A percentile compares a stretch with the other conserved stretches of the same genome.
These are phyloP conservation scores for Charina bottae DNA, from an alignment of 2,113 vertebrate genomes.

Conservation along the genomic window DNA sequence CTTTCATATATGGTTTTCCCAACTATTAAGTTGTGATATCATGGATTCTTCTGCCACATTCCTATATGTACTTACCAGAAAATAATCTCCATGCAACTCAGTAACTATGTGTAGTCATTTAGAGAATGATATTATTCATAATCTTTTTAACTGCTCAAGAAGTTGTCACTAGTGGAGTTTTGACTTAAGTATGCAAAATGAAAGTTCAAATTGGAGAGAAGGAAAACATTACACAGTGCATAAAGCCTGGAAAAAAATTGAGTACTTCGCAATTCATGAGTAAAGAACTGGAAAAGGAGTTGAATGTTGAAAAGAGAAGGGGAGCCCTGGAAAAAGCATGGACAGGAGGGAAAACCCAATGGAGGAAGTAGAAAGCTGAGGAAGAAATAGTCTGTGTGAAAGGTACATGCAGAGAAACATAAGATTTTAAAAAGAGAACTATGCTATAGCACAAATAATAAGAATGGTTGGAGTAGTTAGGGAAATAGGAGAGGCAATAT, in stretches of 20 bases:
- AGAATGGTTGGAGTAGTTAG: background rate
- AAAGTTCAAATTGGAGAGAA: background rate
- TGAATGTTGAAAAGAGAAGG: background rate
- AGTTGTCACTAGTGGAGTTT: background rate
- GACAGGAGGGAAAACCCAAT: background rate
- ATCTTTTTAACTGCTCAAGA: background rate
- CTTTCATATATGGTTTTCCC: background rate
- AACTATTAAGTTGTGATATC: background rate
- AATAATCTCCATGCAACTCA: background rate
- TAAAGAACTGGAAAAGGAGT: background rate
- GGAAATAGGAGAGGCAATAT: background rate
- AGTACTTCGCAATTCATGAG: background rate
- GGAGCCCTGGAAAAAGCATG: background rate
- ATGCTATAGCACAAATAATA: background rate
- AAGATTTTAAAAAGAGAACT: background rate
- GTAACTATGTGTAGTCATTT: background rate
- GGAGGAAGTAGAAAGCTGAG: background rate
- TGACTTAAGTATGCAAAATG: background rate
- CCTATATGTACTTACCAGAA: too few species aligned
- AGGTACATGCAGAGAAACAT: background rate
- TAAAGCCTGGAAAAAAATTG: background rate
- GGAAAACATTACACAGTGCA: background rate
- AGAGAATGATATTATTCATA: background rate
- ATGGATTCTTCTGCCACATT: background rate
- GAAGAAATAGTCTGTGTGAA: background rate